Percentiles rank a stretch among this genome's conserved stretches.
Evolutionary conservation across 1,140 invertebrate species (phyloP).

Genomic region (Linepithema humile): DNA sequence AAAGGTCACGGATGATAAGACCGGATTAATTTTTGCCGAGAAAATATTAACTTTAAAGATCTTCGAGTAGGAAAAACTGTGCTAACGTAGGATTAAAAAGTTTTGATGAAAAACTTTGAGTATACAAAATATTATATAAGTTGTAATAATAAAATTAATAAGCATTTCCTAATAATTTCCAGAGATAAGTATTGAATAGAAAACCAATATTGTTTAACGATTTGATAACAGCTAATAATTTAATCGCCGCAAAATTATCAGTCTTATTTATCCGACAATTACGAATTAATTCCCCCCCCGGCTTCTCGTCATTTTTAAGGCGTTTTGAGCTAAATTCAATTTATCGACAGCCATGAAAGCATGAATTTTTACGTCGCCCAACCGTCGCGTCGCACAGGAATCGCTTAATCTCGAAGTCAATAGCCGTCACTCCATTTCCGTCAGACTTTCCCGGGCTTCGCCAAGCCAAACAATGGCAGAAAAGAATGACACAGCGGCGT

Average conservation of each 20-base stretch:
- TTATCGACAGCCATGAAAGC: neutral
- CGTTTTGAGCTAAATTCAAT: conserved; percentile 15
- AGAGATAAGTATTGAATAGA: neutral
- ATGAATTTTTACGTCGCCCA: conserved; percentile 2
- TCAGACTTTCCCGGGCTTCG: neutral
- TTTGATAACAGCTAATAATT: neutral
- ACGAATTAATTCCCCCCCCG: neutral
- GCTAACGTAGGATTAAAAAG: neutral
- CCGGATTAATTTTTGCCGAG: neutral
- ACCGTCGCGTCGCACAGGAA: neutral
- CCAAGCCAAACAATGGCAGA: conserved; percentile 21
- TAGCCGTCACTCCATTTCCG: neutral
- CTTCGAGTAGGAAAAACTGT: neutral
- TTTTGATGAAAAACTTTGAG: neutral
- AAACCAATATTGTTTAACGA: neutral
- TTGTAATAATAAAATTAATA: neutral
- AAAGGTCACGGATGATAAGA: neutral
- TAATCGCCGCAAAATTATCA: neutral
- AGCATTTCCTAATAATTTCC: neutral
- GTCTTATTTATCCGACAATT: neutral
- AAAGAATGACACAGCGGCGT: neutral
- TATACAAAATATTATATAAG: neutral
- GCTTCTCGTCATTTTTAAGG: neutral
- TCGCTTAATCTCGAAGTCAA: conserved; percentile 28
- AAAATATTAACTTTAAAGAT: neutral